These are phyloP conservation scores for Sabellastarte sp. DNA, from an alignment of 2,888 invertebrate genomes.

Conservation along the genomic window DNA sequence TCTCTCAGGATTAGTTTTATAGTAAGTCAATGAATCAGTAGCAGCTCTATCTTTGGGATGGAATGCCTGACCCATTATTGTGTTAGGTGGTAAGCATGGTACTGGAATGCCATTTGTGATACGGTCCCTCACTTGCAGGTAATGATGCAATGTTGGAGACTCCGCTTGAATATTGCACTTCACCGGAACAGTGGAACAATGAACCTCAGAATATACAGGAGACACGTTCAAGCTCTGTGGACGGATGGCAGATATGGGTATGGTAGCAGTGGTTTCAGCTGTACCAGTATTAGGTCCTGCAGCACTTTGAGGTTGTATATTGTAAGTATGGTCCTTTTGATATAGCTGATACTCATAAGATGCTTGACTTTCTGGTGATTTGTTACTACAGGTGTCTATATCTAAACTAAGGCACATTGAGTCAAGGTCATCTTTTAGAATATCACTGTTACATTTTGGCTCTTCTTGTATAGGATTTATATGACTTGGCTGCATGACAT, in stretches of 20 bases:
- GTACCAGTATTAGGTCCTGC: not conserved
- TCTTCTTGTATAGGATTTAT: too few relatives aligned
- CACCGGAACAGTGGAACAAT: not conserved
- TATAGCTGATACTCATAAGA: too few relatives aligned
- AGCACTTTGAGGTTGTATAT: not conserved
- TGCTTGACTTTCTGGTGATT: not conserved
- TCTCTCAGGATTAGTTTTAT: too few relatives aligned
- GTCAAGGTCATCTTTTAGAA: not conserved
- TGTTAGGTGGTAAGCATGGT: not conserved
- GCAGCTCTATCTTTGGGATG: not conserved
- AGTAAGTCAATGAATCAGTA: too few relatives aligned
- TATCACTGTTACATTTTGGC: not conserved
- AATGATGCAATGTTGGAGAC: not conserved
- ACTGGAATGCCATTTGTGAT: not conserved
- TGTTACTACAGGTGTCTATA: too few relatives aligned
- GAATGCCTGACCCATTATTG: not conserved
- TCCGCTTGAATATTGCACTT: not conserved
- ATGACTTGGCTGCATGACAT: not conserved
- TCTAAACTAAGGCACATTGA: too few relatives aligned
- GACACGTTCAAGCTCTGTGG: not conserved
- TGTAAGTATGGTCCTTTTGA: not conserved
- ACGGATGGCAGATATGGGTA: not conserved
- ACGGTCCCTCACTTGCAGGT: not conserved
- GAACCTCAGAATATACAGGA: not conserved
- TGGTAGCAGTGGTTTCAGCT: not conserved